Evolutionary conservation across 2,888 invertebrate species (phyloP).

Genomic region (Portevinia maculata): DNA sequence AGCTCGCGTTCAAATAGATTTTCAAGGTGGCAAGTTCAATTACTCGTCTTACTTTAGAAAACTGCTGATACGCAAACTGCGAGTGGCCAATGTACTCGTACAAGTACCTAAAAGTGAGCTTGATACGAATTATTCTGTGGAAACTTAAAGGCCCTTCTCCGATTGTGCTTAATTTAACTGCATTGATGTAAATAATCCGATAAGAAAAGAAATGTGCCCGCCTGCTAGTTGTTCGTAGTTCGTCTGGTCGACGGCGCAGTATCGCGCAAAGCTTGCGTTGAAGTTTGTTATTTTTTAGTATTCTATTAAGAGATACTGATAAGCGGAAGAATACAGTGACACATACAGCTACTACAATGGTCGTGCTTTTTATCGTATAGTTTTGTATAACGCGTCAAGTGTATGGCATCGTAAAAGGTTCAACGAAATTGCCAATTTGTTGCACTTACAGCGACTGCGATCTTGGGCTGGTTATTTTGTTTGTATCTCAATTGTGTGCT

Average conservation of each 20-base stretch:
- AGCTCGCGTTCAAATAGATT: constrained; percentile 22
- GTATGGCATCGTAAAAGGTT: constrained; percentile 52
- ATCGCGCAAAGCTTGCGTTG: constrained; percentile 22
- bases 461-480: constrained; percentile 18
- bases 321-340: constrained; percentile 67
- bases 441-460: constrained; percentile 38
- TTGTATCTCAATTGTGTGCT: constrained; percentile 18
- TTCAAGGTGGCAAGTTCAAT: constrained; percentile 73
- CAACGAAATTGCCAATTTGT: constrained; percentile 56
- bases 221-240: constrained; percentile 38
- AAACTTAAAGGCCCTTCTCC: constrained; percentile 24
- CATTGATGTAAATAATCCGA: constrained; percentile 62
- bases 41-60: constrained; percentile 35
- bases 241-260: constrained; percentile 29
- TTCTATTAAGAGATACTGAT: constrained; percentile 59
- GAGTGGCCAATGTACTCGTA: background rate
- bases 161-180: constrained; percentile 44
- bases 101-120: constrained; percentile 25
- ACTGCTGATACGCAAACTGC: background rate
- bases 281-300: constrained; percentile 41
- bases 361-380: constrained; percentile 36
- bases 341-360: constrained; percentile 23
- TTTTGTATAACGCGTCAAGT: constrained; percentile 52
- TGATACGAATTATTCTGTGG: constrained; percentile 48
- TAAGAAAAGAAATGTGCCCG: constrained; percentile 66